Percentiles rank a stretch among this genome's conserved stretches.
Evolutionary conservation across 2,797 vertebrate genomes (phyloP).

Genomic region (Petrocephalus schoutedeni): DNA sequence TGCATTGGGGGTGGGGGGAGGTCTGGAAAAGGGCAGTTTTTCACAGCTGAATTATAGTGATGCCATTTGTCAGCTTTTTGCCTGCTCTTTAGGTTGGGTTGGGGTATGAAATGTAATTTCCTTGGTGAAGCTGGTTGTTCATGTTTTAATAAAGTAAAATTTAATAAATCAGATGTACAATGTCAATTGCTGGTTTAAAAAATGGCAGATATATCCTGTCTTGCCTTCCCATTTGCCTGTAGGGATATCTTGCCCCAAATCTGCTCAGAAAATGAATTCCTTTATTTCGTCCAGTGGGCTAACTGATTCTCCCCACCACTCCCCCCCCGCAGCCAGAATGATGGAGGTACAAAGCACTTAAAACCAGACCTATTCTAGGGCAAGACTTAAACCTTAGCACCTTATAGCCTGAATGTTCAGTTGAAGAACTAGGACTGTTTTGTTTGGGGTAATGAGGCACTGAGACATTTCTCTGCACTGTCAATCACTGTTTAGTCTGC

Average conservation of each 20-base stretch:
- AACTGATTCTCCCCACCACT: background rate
- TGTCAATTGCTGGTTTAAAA: background rate
- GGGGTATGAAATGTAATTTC: constrained; percentile 19
- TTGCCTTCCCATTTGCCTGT: background rate
- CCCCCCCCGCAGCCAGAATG: no score
- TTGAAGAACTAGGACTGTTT: background rate
- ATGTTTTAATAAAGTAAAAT: constrained; percentile 24
- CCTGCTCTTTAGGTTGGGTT: constrained; percentile 26
- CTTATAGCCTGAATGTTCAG: background rate
- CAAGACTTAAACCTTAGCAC: background rate
- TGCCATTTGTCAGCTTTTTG: constrained; percentile 21
- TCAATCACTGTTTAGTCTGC: background rate
- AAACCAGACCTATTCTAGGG: background rate
- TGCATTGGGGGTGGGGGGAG: background rate
- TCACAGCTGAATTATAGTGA: background rate
- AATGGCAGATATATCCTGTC: background rate
- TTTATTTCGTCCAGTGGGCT: background rate
- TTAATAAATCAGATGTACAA: background rate
- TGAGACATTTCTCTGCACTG: background rate
- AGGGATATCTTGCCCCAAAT: background rate
- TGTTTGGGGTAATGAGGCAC: background rate
- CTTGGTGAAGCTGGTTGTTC: constrained; percentile 18
- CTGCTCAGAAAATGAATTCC: background rate
- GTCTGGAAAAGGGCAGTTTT: background rate
- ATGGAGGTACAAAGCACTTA: background rate